phyloP scores from a whole-genome alignment of 2,888 invertebrate species.

The Stenolophus ochropezus region DNA sequence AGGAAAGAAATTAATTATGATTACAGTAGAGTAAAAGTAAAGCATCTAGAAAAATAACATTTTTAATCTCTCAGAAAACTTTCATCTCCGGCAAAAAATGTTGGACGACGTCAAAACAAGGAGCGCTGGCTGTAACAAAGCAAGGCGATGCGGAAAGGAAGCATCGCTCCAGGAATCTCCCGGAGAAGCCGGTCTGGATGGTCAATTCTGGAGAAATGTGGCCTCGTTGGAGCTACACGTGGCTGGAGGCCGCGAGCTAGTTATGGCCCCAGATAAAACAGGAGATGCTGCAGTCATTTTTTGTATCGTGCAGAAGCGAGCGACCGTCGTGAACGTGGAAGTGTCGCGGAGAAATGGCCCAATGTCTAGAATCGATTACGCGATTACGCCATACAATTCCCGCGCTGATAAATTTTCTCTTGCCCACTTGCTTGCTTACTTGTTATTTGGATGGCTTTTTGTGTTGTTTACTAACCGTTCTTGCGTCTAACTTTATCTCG shows the following conservation, averaged over 20 bases:
- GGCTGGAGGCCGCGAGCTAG: conserved; percentile 32
- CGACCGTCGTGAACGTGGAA: conserved; percentile 36
- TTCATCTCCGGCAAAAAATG: conserved; percentile 34
- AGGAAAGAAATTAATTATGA: conserved; percentile 15
- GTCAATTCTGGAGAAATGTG: conserved; percentile 41
- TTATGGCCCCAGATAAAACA: conserved; percentile 53
- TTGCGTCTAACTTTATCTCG: neutral
- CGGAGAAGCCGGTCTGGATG: conserved; percentile 11
- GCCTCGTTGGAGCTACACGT: conserved; percentile 46
- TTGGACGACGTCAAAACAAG: conserved; percentile 31
- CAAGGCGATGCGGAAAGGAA: neutral
- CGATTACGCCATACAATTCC: conserved; percentile 43
- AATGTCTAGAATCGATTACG: conserved; percentile 57
- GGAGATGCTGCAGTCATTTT: conserved; percentile 43
- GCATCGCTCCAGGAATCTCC: conserved; percentile 29
- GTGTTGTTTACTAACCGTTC: conserved; percentile 9
- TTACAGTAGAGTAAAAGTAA: neutral
- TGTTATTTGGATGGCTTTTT: conserved; percentile 66
- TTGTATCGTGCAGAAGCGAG: conserved; percentile 43
- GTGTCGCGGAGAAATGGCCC: conserved; percentile 46
- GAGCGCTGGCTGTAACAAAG: neutral
- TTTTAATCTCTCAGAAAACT: conserved; percentile 42
- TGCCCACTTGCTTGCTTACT: conserved; percentile 71
- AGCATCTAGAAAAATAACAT: conserved; percentile 8
- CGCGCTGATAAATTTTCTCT: conserved; percentile 51